Evolutionary conservation across 2,888 invertebrate genomes (phyloP), one percentile per base, ranked within the genome.

Genomic region (Schizaphis graminum): DNA sequence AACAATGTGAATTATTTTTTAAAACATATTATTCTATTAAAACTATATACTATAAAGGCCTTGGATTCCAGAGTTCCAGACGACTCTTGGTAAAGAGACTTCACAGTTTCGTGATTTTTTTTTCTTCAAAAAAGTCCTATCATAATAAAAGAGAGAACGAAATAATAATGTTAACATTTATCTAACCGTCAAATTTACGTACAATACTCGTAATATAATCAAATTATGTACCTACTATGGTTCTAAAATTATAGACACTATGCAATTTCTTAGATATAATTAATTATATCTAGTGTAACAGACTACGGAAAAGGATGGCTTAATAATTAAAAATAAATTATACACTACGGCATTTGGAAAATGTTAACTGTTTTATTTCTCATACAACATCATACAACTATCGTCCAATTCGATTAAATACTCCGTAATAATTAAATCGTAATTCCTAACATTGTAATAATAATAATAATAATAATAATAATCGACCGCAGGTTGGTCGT

Each of bases 1-100:
- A 53, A 91, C 53, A 84, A 91, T 35, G 28, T 41, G 49, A 41
- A 91, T 77, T 41, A 84, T 53, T 91, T 91, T 77, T 41, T 84
- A 53, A 41, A 84, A 53, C n/a, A 61, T 90, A 26, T 91, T 91
- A 41, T 16, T 16, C n/a, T 84, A 84, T 41, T 84, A 84, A 91
- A 91, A 53, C 53, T 53, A 16, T 41, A 41, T 16, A 7, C n/a
- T 67, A 28, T 10, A 47, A 44, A 49, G 57, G 10, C n/a, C 5
- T 16, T 90, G 21, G 21, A 91, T 67, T 35, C 24, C 24, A 67
- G 35, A 13, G 35, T 77, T 77, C 2, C 8, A 77, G 35, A 77
- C 35, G 7, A 7, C 21, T 77, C 21, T 77, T 21, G 21, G 35
- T 21, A 77, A 86, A n/a, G 2, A 49, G 49, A 49, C n/a, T 1